Evolutionary conservation across 2,797 vertebrate species (phyloP), one percentile per base, ranked within the genome.

Genomic region (Oreochromis grahami): DNA sequence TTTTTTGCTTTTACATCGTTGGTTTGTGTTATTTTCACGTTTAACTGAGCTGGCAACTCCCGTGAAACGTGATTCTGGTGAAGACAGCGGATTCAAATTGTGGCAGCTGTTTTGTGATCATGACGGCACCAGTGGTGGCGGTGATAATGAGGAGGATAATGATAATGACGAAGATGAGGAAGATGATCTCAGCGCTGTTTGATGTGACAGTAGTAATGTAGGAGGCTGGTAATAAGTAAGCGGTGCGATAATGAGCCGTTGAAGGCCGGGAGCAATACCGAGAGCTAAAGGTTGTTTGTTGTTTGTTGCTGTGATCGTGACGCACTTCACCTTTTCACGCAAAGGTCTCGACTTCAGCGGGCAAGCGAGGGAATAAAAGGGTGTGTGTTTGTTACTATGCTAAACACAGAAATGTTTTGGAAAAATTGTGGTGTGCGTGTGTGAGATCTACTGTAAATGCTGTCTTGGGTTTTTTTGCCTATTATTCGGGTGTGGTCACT

Each of bases 251-350:
- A 90, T 83, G 76, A 89, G 78, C 12, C 13, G 32, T 12, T 55
- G 65, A 79, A 43, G 63, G 68, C 13, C 26, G 0, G 52, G 53
- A 65, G 76, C 50, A 45, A 17, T 82, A 82, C 5, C 1, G 63
- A 29, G 50, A 87, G 76, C 13, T 41, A 72, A 77, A 86, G 68
- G 86, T 86, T 86, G 84, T 83, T 80, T 58, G 84, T 79, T 84
- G 78, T 83, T 86, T 81, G 83, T 74, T 74, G 88, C 58, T 77
- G 48, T 78, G 74, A 87, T 91, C 82, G 12, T 86, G 89, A 90
- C 51, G 78, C 80, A 52, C 77, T 86, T 91, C 81, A 87, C 79
- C 84, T 81, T 91, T 86, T 87, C 77, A 81, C 79, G 83, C 84
- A 87, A 88, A 92, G 89, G 90, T 92, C 90, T 86, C 8, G 7